Evolutionary conservation across 2,797 vertebrate genomes (phyloP).

Genomic region (Chelidonichthys spinosus): DNA sequence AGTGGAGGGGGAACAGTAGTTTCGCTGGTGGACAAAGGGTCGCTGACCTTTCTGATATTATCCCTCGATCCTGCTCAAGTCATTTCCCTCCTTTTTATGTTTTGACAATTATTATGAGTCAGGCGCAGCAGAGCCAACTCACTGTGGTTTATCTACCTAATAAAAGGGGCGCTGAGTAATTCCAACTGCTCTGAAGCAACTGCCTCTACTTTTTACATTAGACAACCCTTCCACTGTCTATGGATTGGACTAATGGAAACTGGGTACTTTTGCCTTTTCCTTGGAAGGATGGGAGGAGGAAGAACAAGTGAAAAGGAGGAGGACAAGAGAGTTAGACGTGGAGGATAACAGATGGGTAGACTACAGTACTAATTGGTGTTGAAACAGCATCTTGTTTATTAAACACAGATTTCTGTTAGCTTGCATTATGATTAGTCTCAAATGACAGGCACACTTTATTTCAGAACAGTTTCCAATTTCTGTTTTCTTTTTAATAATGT

Average conservation of each 20-base stretch:
- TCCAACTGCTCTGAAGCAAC: constrained; percentile 70
- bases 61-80: constrained; percentile 41
- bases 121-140: constrained; percentile 61
- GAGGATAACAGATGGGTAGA: constrained; percentile 34
- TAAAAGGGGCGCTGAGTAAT: constrained; percentile 76
- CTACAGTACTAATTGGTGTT: constrained; percentile 19
- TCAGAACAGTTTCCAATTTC: neutral
- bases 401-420: constrained; percentile 21
- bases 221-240: constrained; percentile 50
- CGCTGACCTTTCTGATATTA: constrained; percentile 54
- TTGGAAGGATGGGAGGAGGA: constrained; percentile 33
- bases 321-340: constrained; percentile 8
- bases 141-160: constrained; percentile 71
- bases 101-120: constrained; percentile 75
- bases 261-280: constrained; percentile 40
- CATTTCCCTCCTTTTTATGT: constrained; percentile 49
- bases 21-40: constrained; percentile 58
- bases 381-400: constrained; percentile 33
- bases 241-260: constrained; percentile 59
- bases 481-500: constrained; percentile 8
- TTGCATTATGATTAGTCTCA: constrained; percentile 30
- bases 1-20: constrained; percentile 50
- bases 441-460: constrained; percentile 22
- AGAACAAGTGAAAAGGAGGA: constrained; percentile 2
- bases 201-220: constrained; percentile 61